Base-by-base conservation (phyloP, 1,140 invertebrate species). In the Helicoverpa zea region DNA sequence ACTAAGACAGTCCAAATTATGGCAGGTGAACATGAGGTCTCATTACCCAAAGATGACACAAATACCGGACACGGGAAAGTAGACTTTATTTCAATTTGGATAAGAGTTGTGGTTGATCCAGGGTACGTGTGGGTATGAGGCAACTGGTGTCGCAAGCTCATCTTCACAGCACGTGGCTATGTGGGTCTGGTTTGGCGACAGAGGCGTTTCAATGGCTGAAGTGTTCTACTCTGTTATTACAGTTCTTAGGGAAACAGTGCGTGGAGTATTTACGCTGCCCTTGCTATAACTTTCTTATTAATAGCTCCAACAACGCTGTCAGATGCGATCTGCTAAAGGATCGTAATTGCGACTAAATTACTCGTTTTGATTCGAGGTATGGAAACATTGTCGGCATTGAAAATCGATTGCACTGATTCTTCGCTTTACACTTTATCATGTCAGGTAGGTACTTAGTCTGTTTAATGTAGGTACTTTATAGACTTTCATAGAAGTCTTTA, bases 101-200 rank as follows among this genome's bases (percentile, higher is more conserved):
- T 18, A 63, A 76, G 58, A 63, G 7, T 23, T 52, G 66, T 70
- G 51, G 59, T 56, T 35, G 51, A 63, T 61, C 61, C 29, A 61
- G n/a, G 75, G 4, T 35, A 64, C 63, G 7, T 64, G 59, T 61
- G 61, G 54, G 75, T 64, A 66, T 54, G 49, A 47, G 75, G 7
- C 73, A 64, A 54, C 70, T 35, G 43, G 18, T 75, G 54, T 56
- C 58, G 52, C 61, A 77, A 77, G 49, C 75, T 10, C 49, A 66
- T 77, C 61, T 77, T 77, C 11, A 52, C 59, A 77, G 61, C n/a
- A 52, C 18, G 0, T 77, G 75, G 18, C 12, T 64, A 77, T 77
- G 74, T 76, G 64, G 61, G 75, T 59, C 29, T 59, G 58, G 29
- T 59, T 59, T 59, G 58, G 29, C 29, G 58, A 59, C 23, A 59